phyloP scores from a whole-genome alignment of 2,113 vertebrate genomes.

The Narcine bancroftii region DNA sequence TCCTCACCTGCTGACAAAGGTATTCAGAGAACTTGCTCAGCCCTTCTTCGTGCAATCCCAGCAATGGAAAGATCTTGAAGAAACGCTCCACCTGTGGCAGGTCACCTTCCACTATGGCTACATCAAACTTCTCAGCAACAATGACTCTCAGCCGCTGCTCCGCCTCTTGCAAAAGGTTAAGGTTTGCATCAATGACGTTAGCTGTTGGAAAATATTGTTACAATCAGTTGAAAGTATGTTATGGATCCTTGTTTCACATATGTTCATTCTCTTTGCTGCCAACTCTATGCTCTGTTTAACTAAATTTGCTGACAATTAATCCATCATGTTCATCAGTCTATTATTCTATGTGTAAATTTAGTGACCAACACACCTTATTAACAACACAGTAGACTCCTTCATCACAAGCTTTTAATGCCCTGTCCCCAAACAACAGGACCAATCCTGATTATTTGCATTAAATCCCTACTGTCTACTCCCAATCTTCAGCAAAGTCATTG shows the following conservation, averaged over 20 bases:
- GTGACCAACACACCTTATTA: not conserved
- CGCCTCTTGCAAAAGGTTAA: conserved; percentile 83
- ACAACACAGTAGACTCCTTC: too few relatives aligned
- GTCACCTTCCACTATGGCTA: conserved; percentile 77
- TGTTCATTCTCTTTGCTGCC: not conserved
- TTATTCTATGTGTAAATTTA: not conserved
- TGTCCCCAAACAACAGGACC: too few relatives aligned
- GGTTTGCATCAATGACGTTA: conserved; percentile 83
- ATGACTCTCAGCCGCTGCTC: conserved; percentile 81
- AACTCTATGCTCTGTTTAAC: not conserved
- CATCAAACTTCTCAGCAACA: conserved; percentile 80
- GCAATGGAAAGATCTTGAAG: conserved; percentile 94
- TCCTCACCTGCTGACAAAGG: conserved; percentile 81
- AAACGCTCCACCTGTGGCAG: conserved; percentile 89
- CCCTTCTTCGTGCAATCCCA: conserved; percentile 91
- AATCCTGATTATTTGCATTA: too few relatives aligned
- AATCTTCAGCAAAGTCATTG: too few relatives aligned
- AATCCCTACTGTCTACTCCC: too few relatives aligned
- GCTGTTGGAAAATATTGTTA: conserved; percentile 53
- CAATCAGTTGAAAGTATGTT: not conserved
- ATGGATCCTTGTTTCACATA: not conserved
- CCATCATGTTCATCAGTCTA: not conserved
- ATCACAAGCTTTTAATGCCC: too few relatives aligned
- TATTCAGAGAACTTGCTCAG: conserved; percentile 87
- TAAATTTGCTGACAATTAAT: not conserved